Conservation (phyloP, 2,888 invertebrate genomes). For the Xanthia icteritia region DNA sequence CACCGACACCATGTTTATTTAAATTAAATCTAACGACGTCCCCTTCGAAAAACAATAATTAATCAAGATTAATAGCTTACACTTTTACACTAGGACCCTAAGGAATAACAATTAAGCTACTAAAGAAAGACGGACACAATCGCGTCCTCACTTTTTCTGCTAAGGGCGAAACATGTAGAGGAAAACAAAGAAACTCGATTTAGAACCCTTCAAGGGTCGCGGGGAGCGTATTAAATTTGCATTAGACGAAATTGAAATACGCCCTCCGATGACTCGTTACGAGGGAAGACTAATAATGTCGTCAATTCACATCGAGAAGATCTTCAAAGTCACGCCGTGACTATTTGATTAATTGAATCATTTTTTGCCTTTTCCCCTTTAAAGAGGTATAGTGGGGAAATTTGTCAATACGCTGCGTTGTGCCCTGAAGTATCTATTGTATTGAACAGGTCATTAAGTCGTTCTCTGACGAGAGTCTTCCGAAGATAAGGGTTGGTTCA, state of each 20-base stretch:
- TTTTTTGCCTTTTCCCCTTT: conserved; percentile 80
- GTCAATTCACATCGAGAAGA: conserved; percentile 84
- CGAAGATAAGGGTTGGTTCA: conserved; percentile 27
- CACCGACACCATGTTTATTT: conserved; percentile 66
- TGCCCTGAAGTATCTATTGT: conserved; percentile 60
- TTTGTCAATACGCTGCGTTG: conserved; percentile 72
- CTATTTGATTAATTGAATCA: conserved; percentile 89
- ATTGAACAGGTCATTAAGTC: conserved; percentile 55
- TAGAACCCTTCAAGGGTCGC: conserved; percentile 82
- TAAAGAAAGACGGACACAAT: conserved; percentile 63
- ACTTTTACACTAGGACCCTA: conserved; percentile 81
- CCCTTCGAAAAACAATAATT: conserved; percentile 79
- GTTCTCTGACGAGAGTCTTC: conserved; percentile 10
- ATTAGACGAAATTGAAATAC: conserved; percentile 90
- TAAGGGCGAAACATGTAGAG: conserved; percentile 67
- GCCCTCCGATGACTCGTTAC: conserved; percentile 88
- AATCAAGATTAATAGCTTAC: conserved; percentile 86
- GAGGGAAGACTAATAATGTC: conserved; percentile 88
- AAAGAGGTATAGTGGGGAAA: conserved; percentile 67
- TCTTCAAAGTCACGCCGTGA: conserved; percentile 86
- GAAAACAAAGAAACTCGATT: conserved; percentile 88
- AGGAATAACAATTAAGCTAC: conserved; percentile 81
- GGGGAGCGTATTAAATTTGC: conserved; percentile 90
- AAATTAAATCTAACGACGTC: conserved; percentile 67
- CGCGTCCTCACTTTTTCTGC: conserved; percentile 61